Evolutionary conservation across 2,888 invertebrate species (phyloP), one percentile per base, ranked within the genome.

Genomic region (Nemurella pictetii): DNA sequence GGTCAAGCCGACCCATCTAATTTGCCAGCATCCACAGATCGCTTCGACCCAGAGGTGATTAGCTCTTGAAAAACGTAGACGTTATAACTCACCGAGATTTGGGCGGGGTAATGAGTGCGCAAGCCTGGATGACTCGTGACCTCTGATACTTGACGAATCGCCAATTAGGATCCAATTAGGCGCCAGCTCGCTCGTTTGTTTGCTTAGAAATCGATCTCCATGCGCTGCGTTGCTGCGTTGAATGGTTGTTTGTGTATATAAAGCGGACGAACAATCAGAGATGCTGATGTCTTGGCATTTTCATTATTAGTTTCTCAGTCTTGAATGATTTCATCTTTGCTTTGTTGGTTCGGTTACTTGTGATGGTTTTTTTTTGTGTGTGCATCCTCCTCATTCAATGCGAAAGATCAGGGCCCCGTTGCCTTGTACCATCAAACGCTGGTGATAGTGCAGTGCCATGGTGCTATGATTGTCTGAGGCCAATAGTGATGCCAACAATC

Each of bases 111-210:
- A 75, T 75, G 75, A 75, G 75, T 15, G 0, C 5, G 15, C 2
- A 9, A 2, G 4, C 25, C 36, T 36, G 7, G n/a, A n/a, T 12
- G 55, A 55, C 15, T 55, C 55, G 55, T 55, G 55, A 55, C 55
- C 75, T 9, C 26, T 75, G 75, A 75, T 28, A 27, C 75, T 75
- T 75, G 75, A 75, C 28, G 75, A 75, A 75, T 75, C 27, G 28
- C 75, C 75, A 75, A 75, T 75, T 75, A 75, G 75, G 2, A 75
- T 4, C 75, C 75, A 75, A 75, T 75, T 75, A 75, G 75, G 4
- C 27, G 2, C 9, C 4, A 27, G n/a, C 26, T 75, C 26, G 9
- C 28, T 26, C 7, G 28, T 75, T 75, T 75, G 75, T 75, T 75
- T 28, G 75, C 5, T 75, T 9, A 75, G 75, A 20, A 55, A 55